phyloP scores from a whole-genome alignment of 2,797 vertebrate species.

The Smutsia temminckii region DNA sequence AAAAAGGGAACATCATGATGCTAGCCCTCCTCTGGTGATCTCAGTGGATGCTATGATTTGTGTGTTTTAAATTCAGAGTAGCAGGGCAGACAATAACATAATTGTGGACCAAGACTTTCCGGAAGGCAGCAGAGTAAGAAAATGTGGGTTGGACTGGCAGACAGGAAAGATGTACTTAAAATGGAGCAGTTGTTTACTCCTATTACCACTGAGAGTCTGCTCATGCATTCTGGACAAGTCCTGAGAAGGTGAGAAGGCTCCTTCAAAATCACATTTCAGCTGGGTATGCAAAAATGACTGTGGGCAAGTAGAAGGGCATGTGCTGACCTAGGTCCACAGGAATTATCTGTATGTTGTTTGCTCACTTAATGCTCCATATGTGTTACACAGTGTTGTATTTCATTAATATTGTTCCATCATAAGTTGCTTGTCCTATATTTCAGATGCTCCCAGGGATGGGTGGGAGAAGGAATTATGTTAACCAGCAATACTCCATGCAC shows the following conservation, averaged over 20 bases:
- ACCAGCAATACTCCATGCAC: conserved; percentile 31
- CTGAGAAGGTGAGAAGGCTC: not conserved
- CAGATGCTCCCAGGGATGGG: conserved; percentile 25
- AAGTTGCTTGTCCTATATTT: conserved; percentile 51
- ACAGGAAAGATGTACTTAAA: not conserved
- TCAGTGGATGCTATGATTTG: not conserved
- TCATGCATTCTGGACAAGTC: not conserved
- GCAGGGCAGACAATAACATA: not conserved
- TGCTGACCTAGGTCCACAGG: conserved; percentile 16
- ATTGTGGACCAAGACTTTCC: not conserved
- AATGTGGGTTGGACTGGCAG: not conserved
- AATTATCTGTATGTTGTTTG: conserved; percentile 4
- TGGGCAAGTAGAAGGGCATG: not conserved
- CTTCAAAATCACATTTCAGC: conserved; percentile 3
- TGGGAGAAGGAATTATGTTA: conserved; percentile 42
- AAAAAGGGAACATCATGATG: not conserved
- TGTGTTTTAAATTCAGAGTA: not conserved
- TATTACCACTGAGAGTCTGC: not conserved
- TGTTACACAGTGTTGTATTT: conserved; percentile 38
- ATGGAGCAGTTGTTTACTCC: not conserved
- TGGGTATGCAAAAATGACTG: conserved; percentile 16
- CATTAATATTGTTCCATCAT: conserved; percentile 47
- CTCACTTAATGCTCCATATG: not conserved
- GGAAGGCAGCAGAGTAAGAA: conserved; percentile 19
- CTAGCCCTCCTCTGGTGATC: not conserved